These are phyloP conservation scores for Ariolimax columbianus DNA, from an alignment of 2,888 invertebrate genomes.

Conservation along the genomic window DNA sequence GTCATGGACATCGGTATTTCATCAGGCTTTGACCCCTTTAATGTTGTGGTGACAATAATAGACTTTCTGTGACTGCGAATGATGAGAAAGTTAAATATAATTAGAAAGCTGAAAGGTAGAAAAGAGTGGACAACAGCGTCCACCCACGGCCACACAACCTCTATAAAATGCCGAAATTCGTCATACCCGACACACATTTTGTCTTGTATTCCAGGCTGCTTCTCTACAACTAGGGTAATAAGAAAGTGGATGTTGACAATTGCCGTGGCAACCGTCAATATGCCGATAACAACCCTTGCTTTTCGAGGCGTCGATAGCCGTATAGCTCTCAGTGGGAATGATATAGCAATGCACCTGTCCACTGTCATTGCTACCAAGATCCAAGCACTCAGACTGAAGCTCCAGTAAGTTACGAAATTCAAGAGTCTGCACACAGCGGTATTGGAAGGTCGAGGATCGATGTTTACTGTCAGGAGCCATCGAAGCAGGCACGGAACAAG, in stretches of 20 bases:
- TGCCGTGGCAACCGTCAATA: slow-evolving; percentile 55
- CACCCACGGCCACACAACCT: slow-evolving; percentile 68
- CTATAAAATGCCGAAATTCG: slow-evolving; percentile 60
- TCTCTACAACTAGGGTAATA: slow-evolving; percentile 60
- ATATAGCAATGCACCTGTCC: slow-evolving; percentile 66
- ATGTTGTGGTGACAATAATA: slow-evolving; percentile 46
- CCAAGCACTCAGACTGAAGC: slow-evolving; percentile 68
- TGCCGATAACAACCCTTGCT: slow-evolving; percentile 58
- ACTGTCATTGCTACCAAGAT: slow-evolving; percentile 72
- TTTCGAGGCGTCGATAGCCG: slow-evolving; percentile 60
- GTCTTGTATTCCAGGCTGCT: slow-evolving; percentile 52
- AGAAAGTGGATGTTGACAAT: slow-evolving; percentile 66
- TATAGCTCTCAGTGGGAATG: slow-evolving; percentile 65
- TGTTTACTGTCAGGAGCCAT: slow-evolving; percentile 60
- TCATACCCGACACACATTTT: slow-evolving; percentile 58
- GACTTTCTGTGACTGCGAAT: slow-evolving; percentile 61
- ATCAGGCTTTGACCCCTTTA: slow-evolving; percentile 39
- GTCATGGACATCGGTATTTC: slow-evolving; percentile 13
- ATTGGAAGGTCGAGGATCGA: slow-evolving; percentile 35
- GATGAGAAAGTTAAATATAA: slow-evolving; percentile 70
- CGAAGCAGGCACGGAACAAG: slow-evolving; percentile 64
- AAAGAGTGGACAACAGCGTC: slow-evolving; percentile 71
- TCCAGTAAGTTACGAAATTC: slow-evolving; percentile 64
- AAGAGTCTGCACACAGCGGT: slow-evolving; percentile 58
- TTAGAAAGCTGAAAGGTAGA: slow-evolving; percentile 64